A percentile compares a stretch with the other conserved stretches of the same genome.
Evolutionary conservation across 2,113 vertebrate species (phyloP).

Genomic region (Takifugu flavidus): DNA sequence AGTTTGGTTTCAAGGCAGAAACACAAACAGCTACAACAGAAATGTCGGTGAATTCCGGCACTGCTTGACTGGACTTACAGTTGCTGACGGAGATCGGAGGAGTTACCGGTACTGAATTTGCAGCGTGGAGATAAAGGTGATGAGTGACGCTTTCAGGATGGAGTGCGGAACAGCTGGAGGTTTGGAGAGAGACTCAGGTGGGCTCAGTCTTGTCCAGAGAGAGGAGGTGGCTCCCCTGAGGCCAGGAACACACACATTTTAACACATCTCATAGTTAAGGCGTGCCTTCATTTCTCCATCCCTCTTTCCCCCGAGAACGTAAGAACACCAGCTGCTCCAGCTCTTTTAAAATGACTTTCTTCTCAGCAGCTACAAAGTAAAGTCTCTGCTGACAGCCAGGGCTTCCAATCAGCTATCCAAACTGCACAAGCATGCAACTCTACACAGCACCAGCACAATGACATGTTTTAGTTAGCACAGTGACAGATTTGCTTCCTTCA

Average conservation of each 20-base stretch:
- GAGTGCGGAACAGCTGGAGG: constrained; percentile 62
- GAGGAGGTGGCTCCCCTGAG: constrained; percentile 53
- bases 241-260: constrained; percentile 40
- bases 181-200: constrained; percentile 68
- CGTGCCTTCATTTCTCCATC: constrained; percentile 32
- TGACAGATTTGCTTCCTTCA: constrained; percentile 67
- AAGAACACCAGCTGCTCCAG: constrained; percentile 22
- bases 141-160: constrained; percentile 16
- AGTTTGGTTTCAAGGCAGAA: constrained; percentile 12
- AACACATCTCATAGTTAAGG: constrained; percentile 32
- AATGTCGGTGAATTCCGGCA: neutral
- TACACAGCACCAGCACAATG: constrained; percentile 41
- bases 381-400: constrained; percentile 31
- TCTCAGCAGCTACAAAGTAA: constrained; percentile 35
- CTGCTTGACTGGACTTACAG: neutral
- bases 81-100: constrained; percentile 1
- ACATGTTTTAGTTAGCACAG: constrained; percentile 67
- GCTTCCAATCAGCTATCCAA: constrained; percentile 47
- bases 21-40: constrained; percentile 1
- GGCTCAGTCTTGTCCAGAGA: constrained; percentile 59
- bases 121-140: constrained; percentile 20
- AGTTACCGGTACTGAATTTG: constrained; percentile 2
- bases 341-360: constrained; percentile 33
- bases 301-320: constrained; percentile 4
- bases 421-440: constrained; percentile 24